Conservation (phyloP, 2,797 vertebrate genomes). For the Galagoides demidoff region DNA sequence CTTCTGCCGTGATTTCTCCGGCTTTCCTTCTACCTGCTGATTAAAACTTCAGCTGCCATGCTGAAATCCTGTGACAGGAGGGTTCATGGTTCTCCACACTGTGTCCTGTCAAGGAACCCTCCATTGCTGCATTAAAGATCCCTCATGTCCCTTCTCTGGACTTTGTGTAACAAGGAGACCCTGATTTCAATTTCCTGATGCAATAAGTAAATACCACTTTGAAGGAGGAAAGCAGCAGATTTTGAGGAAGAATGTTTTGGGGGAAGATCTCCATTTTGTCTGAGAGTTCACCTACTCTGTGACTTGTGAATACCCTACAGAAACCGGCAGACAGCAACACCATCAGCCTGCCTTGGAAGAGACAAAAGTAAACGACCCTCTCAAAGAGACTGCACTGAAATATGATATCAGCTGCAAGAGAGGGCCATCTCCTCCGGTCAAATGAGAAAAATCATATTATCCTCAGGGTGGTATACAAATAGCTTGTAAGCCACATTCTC, state of each 20-base stretch:
- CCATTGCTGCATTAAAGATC: background rate
- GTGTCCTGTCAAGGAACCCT: background rate
- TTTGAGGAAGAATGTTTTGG: background rate
- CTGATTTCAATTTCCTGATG: background rate
- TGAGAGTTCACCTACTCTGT: constrained; percentile 43
- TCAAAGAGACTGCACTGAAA: constrained; percentile 53
- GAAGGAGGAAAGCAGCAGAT: background rate
- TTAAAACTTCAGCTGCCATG: background rate
- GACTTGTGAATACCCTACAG: background rate
- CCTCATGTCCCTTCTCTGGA: background rate
- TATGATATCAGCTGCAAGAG: constrained; percentile 54
- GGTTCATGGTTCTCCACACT: background rate
- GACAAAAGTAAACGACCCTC: background rate
- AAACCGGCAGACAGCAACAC: constrained; percentile 6
- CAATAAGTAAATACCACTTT: background rate
- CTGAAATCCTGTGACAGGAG: background rate
- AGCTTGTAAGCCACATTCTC: constrained; percentile 71
- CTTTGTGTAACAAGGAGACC: background rate
- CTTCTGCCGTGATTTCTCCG: background rate
- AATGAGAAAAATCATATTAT: constrained; percentile 76
- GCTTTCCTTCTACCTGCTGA: background rate
- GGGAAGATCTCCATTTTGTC: background rate
- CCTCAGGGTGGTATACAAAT: constrained; percentile 65
- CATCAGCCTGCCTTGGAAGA: constrained; percentile 11
- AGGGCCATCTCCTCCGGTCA: constrained; percentile 58